Conservation (phyloP, 2,113 vertebrate species). For the Uropsilus gracilis region DNA sequence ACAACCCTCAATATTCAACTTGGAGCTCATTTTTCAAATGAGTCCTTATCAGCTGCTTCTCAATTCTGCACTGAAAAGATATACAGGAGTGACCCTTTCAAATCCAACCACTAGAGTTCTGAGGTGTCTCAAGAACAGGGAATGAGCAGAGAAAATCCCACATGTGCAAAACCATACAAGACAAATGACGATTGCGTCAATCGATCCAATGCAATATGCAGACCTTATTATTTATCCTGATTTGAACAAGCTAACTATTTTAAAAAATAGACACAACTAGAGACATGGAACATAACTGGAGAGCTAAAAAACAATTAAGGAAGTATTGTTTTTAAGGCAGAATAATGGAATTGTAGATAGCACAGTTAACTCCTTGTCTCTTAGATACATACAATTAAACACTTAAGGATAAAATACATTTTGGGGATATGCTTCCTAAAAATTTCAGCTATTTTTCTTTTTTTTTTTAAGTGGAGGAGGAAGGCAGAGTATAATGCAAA, state of each 20-base stretch:
- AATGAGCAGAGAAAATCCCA: not conserved
- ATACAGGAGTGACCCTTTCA: not conserved
- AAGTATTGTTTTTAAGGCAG: not conserved
- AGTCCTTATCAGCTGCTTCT: not conserved
- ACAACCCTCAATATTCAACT: not conserved
- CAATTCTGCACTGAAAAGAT: not conserved
- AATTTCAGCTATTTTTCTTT: not conserved
- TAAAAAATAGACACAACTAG: not conserved
- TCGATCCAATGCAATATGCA: not conserved
- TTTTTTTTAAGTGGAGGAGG: not conserved
- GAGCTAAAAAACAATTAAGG: not conserved
- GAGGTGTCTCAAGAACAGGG: not conserved
- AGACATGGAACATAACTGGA: not conserved
- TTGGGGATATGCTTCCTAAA: not conserved
- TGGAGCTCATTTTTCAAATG: not conserved
- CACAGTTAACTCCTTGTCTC: not conserved
- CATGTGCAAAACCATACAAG: not conserved
- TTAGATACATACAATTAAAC: not conserved
- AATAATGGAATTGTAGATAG: not conserved
- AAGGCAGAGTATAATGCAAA: not conserved
- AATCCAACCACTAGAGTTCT: not conserved
- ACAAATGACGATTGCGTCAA: not conserved
- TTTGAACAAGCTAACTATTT: not conserved
- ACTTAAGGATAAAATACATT: constrained; percentile 9
- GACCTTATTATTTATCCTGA: not conserved